Base-by-base conservation (phyloP, 2,797 vertebrate genomes). In the Gymnocypris eckloni region DNA sequence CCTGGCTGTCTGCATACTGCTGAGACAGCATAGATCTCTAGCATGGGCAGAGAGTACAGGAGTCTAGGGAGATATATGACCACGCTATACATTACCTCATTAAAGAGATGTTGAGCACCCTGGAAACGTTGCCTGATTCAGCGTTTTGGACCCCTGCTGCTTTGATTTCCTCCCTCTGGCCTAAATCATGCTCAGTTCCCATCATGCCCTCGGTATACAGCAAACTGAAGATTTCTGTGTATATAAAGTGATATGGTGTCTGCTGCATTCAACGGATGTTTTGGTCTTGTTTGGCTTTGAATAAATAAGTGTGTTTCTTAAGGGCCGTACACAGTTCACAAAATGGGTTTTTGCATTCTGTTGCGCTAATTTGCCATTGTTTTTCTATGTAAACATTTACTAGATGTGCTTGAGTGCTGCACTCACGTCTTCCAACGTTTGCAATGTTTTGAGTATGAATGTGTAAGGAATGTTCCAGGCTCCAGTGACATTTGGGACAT, bases 11-110 rank as follows among this genome's bases (percentile, higher is more conserved):
- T 72, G 52, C 50, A 50, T 56, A 88, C 79, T 94, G 94, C 95
- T 94, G 94, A 95, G 86, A 91, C 92, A 93, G 94, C 93, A 92
- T 84, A 0, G 86, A 89, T 85, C 86, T 76, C 84, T 84, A 84
- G 91, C 91, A 50, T 91, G 89, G 86, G 89, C 87, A 84, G 88
- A 59, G 90, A 89, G 86, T 89, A 90, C 91, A 89, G 86, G 85
- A 90, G 85, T 81, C 16, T 25, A 89, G 89, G 66, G 93, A 95
- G 94, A 96, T 92, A 91, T 95, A 96, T 94, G 92, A 91, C 89
- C 89, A 78, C 39, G 79, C 88, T 91, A 89, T 88, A 87, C 76
- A 82, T 87, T 86, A 90, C 92, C 88, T 94, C 91, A 93, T 94
- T 94, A 93, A 91, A 83, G 89, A 92, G 91, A 86, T 88, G 86